Conservation (phyloP, 2,888 invertebrate genomes). For the Nysson spinosus region DNA sequence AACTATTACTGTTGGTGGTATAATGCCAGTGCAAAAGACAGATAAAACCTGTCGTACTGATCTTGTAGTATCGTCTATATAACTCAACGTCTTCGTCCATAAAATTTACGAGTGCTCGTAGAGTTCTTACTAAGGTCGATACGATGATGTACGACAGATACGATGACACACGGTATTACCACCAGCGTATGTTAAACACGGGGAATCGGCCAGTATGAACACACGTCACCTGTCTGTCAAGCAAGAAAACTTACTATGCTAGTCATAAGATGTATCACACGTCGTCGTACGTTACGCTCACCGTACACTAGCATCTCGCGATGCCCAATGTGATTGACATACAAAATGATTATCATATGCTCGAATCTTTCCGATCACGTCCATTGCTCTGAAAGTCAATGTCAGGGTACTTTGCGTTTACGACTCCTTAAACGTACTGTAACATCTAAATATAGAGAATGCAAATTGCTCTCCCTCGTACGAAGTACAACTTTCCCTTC, state of each 20-base stretch:
- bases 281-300: constrained; percentile 27
- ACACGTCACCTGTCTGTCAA: constrained; percentile 45
- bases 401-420: constrained; percentile 29
- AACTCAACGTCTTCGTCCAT: constrained; percentile 22
- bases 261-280: constrained; percentile 36
- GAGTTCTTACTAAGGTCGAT: constrained; percentile 28
- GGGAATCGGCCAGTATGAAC: constrained; percentile 35
- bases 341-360: constrained; percentile 50
- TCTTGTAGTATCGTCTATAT: constrained; percentile 2
- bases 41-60: background rate
- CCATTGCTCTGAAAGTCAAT: constrained; percentile 22
- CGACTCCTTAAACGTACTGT: constrained; percentile 40
- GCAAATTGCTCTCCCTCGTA: constrained; percentile 41
- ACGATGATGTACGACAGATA: constrained; percentile 54
- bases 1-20: too few relatives aligned
- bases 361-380: constrained; percentile 51
- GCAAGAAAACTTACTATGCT: constrained; percentile 30
- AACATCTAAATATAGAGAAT: constrained; percentile 40
- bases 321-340: constrained; percentile 43
- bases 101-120: constrained; percentile 55
- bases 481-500: constrained; percentile 6
- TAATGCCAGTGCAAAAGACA: constrained; percentile 7
- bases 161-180: constrained; percentile 58
- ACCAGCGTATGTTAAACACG: constrained; percentile 38
- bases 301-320: constrained; percentile 8